Conservation (phyloP, 2,113 vertebrate genomes). For the Natator depressus region DNA sequence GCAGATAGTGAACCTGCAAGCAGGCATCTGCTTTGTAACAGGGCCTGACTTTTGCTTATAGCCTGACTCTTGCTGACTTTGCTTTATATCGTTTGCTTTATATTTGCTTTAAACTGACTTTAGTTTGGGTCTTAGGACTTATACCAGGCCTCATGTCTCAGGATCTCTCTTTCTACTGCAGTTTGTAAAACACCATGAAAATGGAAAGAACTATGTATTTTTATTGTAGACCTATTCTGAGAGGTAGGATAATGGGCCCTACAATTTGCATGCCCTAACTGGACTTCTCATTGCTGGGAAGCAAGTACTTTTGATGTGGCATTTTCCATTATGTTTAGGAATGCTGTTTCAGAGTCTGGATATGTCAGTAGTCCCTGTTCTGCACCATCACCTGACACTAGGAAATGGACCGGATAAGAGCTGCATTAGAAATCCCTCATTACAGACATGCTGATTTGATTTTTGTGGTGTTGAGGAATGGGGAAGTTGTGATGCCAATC, state of each 20-base stretch:
- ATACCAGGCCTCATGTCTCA: too few species aligned
- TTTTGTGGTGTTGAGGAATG: neutral
- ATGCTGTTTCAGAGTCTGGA: neutral
- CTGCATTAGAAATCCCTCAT: rapidly evolving
- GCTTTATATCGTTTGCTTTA: too few species aligned
- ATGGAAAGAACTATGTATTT: neutral
- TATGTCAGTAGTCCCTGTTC: neutral
- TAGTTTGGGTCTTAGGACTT: too few species aligned
- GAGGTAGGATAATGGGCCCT: neutral
- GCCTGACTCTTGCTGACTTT: too few species aligned
- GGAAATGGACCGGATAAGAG: neutral
- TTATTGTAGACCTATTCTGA: neutral
- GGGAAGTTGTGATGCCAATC: neutral
- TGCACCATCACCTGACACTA: neutral
- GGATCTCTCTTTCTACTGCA: too few species aligned
- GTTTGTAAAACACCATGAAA: neutral
- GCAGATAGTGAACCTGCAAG: too few species aligned
- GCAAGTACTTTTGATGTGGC: neutral
- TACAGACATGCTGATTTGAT: neutral
- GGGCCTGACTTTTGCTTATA: too few species aligned
- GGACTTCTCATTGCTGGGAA: neutral
- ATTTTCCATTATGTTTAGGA: neutral
- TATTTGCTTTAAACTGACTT: too few species aligned
- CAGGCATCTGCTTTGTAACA: too few species aligned
- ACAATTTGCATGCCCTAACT: neutral